A percentile compares a stretch with the other conserved stretches of the same genome.
Conservation (phyloP, 1,140 invertebrate species). For the Drosophila nigromelanica region DNA sequence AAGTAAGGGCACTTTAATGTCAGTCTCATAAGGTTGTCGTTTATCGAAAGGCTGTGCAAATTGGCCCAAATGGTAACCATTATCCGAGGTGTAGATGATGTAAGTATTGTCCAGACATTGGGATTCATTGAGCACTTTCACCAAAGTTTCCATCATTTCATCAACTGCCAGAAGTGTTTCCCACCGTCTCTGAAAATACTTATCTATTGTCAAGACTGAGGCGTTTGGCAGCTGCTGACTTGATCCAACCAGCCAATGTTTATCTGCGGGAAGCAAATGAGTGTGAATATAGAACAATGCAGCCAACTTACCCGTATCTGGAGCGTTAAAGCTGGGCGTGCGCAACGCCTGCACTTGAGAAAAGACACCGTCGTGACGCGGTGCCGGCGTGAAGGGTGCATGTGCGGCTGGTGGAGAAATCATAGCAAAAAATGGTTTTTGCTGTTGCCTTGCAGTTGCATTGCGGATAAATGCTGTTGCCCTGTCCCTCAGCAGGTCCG, state of each 20-base stretch:
- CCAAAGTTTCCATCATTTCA: conserved; percentile 89
- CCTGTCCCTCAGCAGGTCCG: conserved; percentile 89
- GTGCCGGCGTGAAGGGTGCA: conserved; percentile 91
- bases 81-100: conserved; percentile 93
- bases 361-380: conserved; percentile 88
- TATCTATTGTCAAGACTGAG: conserved; percentile 87
- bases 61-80: conserved; percentile 95
- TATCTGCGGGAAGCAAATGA: conserved; percentile 84
- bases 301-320: conserved; percentile 39
- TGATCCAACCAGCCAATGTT: conserved; percentile 92
- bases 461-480: conserved; percentile 86
- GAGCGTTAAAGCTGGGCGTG: conserved; percentile 90
- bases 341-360: conserved; percentile 86
- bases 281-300: neutral
- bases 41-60: conserved; percentile 94
- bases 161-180: conserved; percentile 93
- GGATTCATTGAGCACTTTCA: conserved; percentile 85
- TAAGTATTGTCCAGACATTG: conserved; percentile 89
- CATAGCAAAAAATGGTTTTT: conserved; percentile 92
- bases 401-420: conserved; percentile 93
- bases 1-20: conserved; percentile 92
- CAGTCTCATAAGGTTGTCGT: conserved; percentile 94
- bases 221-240: conserved; percentile 86
- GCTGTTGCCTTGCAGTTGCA: neutral
- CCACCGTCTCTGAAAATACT: conserved; percentile 89